These are phyloP conservation scores for Acanthiza pusilla DNA, from an alignment of 2,797 vertebrate genomes.

Conservation along the genomic window DNA sequence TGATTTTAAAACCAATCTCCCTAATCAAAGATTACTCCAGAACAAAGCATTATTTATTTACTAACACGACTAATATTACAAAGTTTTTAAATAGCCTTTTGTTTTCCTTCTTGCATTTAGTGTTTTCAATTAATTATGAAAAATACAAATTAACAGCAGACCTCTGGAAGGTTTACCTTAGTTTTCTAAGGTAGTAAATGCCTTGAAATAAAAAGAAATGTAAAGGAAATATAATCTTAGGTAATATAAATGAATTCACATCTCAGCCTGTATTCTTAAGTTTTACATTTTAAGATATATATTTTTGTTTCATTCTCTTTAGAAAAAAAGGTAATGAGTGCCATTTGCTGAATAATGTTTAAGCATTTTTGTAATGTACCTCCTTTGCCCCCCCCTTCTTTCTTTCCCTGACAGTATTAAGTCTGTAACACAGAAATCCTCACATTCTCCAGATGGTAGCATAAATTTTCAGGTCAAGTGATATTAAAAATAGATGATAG, in stretches of 20 bases:
- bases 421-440: constrained; percentile 30
- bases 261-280: not conserved
- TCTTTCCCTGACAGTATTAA: constrained; percentile 35
- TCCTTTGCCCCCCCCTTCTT: not conserved
- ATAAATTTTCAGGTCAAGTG: constrained; percentile 85
- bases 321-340: not conserved
- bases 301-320: not conserved
- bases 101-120: not conserved
- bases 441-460: constrained; percentile 77
- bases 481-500: constrained; percentile 89
- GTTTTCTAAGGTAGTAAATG: not conserved
- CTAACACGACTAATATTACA: not conserved
- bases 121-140: not conserved
- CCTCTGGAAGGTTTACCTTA: not conserved
- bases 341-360: constrained; percentile 47
- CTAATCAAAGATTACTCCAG: not conserved
- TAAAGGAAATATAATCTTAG: not conserved
- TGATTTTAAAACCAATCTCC: not conserved
- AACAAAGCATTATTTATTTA: not conserved
- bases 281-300: not conserved
- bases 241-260: not conserved
- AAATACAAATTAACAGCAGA: not conserved
- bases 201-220: not conserved
- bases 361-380: constrained; percentile 18
- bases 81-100: not conserved